Base-by-base conservation (phyloP, 2,888 invertebrate species). In the Callyntrura sp. region DNA sequence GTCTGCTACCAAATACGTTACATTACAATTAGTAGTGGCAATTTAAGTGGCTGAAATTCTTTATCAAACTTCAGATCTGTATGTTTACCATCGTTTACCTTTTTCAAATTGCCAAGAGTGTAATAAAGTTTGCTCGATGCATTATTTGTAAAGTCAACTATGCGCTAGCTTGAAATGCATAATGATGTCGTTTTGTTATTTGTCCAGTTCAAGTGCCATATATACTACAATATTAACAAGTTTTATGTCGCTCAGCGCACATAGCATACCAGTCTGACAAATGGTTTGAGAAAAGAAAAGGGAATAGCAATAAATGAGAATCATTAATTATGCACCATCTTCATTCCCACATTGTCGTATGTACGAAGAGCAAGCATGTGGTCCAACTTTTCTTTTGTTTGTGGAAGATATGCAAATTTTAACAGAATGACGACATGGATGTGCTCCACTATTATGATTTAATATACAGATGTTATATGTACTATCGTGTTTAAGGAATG, bases 61-160 rank as follows among this genome's bases (percentile, higher is more conserved):
- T 82, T 82, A 82, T 82, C 82, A 65, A 45, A 35, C n/a, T 65
- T 62, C 0, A 23, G n/a, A 82, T 82, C 82, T 82, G 43, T 62
- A 14, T 65, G 82, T 82, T 82, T 65, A 82, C 48, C 23, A 65
- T 82, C 65, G 48, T 65, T 82, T 43, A 43, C 70, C 70, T 70
- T 70, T 70, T 70, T 65, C 23, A 35, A 81, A 65, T 48, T 48
- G 17, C 35, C 14, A 14, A 45, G 9, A 23, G 9, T 9, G 60
- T 57, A 57, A 57, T 57, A 79, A 25, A 28, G 8, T 23, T 55
- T 55, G 78, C 55, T 78, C 5, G 1, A 55, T 55, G 28, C 12
- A 51, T 0, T n/a, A n/a, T n/a, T n/a, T n/a, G n/a, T n/a, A n/a
- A n/a, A n/a, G n/a, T n/a, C n/a, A n/a, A n/a, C n/a, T n/a, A n/a